Evolutionary conservation across 2,113 vertebrate genomes (phyloP), one percentile per base, ranked within the genome.

Genomic region (Nansenia antarctica): DNA sequence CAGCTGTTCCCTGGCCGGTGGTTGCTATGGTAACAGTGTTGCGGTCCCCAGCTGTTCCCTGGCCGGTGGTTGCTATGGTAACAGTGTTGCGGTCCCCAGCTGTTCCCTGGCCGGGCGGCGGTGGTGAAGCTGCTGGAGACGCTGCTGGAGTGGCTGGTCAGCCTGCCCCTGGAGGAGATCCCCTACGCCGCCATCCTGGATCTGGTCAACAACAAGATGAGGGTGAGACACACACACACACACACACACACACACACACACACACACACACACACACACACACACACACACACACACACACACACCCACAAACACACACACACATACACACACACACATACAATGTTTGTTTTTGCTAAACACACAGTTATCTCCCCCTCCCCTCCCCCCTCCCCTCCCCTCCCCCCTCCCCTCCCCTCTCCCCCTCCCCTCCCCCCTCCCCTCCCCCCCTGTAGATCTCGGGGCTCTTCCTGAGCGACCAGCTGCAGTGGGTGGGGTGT

Each of bases 151-250:
- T 99, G 97, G 98, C 90, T 98, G 78, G 86, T 93, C 79, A 96
- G 91, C 87, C 92, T 98, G 26, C 97, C 97, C 2, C 86, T 98
- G 82, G 94, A 95, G 76, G 92, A 86, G 82, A 94, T 99, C 85
- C 96, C 96, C 15, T 98, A 98, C 67, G 88, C 94, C 61, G 96
- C 96, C 0, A 87, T 99, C 67, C 88, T 98, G 12, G 98, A 99
- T 87, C 93, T 99, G 72, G 94, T 98, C 75, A 94, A 98, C 91
- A 99, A 99, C 91, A 97, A 95, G 86, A 96, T 99, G 96, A 92
- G 89, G 93, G 97, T 98, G 81, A 93, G 91, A 74, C 27, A 30
- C 35, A 22, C 32, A 54, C 62, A 14, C 22, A 72, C 55, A 55
- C 31, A 37, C 20, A 62, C 20, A 47, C 58, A 54, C n/a, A 53